A percentile compares a stretch with the other conserved stretches of the same genome.
Conservation (phyloP, 2,888 invertebrate genomes). For the Lithophane socia region DNA sequence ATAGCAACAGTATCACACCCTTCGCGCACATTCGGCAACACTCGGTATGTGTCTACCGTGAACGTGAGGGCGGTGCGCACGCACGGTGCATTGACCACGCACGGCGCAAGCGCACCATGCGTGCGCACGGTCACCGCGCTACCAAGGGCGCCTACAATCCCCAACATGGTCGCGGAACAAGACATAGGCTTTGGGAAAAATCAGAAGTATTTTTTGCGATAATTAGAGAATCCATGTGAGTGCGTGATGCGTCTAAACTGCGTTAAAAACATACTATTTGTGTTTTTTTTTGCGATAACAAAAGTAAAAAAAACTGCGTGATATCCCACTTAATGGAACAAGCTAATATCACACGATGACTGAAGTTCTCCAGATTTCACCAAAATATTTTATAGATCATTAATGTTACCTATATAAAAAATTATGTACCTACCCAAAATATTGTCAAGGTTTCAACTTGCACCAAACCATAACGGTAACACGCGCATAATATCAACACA, state of each 20-base stretch:
- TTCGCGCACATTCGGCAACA: slow-evolving; percentile 53
- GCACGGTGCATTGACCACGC: slow-evolving; percentile 67
- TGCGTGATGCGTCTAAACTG: background rate
- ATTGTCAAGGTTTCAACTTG: slow-evolving; percentile 59
- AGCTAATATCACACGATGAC: background rate
- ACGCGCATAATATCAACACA: slow-evolving; percentile 69
- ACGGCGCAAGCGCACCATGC: slow-evolving; percentile 65
- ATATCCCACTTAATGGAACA: background rate
- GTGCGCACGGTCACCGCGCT: slow-evolving; percentile 77
- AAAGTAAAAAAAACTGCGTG: background rate
- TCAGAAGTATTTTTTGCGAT: background rate
- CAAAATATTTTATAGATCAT: background rate
- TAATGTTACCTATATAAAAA: background rate
- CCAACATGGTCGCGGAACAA: slow-evolving; percentile 70
- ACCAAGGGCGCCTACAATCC: slow-evolving; percentile 89
- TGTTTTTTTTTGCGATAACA: background rate
- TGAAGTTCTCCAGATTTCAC: background rate
- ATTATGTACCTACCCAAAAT: background rate
- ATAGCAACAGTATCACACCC: slow-evolving; percentile 58
- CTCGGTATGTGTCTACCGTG: slow-evolving; percentile 41
- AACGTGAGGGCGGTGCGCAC: slow-evolving; percentile 53
- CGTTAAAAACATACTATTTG: background rate
- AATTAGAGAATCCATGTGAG: background rate
- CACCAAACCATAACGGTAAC: slow-evolving; percentile 75
- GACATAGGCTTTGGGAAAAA: slow-evolving; percentile 56